Evolutionary conservation across 2,113 vertebrate genomes (phyloP).

Genomic region (Calyptommatus sinebrachiatus): DNA sequence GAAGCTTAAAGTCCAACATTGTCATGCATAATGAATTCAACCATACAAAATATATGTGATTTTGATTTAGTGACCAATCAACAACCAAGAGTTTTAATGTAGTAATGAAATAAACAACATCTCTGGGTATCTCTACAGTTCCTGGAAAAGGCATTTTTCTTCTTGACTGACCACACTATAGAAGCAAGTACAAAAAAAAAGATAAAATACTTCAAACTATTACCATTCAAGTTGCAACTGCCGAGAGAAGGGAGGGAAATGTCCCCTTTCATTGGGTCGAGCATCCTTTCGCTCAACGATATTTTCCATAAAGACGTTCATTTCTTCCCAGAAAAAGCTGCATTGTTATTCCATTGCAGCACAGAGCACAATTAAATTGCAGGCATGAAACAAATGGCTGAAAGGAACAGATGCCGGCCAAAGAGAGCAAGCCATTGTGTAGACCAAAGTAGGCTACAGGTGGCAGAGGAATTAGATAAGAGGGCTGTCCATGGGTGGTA

Average conservation of each 20-base stretch:
- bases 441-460: background rate
- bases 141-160: background rate
- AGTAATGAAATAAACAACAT: background rate
- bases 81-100: background rate
- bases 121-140: background rate
- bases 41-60: background rate
- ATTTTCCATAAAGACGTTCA: slow-evolving; percentile 6
- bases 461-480: background rate
- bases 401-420: background rate
- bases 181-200: background rate
- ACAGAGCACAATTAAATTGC: background rate
- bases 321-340: background rate
- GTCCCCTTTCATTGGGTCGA: background rate
- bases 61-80: background rate
- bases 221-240: background rate
- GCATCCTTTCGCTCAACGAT: background rate
- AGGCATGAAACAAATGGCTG: slow-evolving; percentile 9
- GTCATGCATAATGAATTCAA: too few relatives aligned
- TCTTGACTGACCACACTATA: background rate
- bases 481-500: background rate
- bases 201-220: background rate
- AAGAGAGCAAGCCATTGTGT: background rate
- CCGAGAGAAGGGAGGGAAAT: background rate
- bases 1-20: too few relatives aligned
- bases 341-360: background rate